Evolutionary conservation across 2,797 vertebrate species (phyloP), one percentile per base, ranked within the genome.

Genomic region (Buphagus erythrorhynchus): DNA sequence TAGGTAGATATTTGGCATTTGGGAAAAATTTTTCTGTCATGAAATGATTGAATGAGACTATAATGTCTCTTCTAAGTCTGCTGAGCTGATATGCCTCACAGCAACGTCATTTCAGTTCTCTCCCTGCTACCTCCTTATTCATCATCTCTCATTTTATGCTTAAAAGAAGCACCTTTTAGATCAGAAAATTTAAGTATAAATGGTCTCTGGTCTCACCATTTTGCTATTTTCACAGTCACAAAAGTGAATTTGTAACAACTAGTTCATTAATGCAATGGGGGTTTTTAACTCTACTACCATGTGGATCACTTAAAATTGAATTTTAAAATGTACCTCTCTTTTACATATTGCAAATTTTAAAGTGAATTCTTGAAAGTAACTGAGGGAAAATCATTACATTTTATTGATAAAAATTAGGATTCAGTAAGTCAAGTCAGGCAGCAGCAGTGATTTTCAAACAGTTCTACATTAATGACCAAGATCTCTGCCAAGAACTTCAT

Each of bases 111-210:
- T 57, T 86, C 61, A 74, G 16, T 46, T 86, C 16, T 90, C 21
- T 81, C 28, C 35, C 31, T 93, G 40, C 40, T 86, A 68, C 46
- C 16, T 61, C 49, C 33, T 86, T 88, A 58, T 88, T 88, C 35
- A 62, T 78, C 22, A 29, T 65, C 31, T 88, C 3, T 84, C 38
- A 22, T 93, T 58, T 86, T 76, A 85, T 43, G 26, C 71, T 62
- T 88, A 84, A 90, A 88, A 75, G 54, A 84, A 73, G 11, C 40
- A 62, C 22, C 25, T 93, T 88, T 95, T 69, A 72, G 75, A 92
- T 88, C 82, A 90, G 46, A 84, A 25, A 65, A 67, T 86, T 65
- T 46, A 65, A 57, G 22, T 84, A 59, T 73, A 72, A 88, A 36
- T 86, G 42, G 20, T 74, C 45, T 88, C 45, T 83, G n/a, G 19